These are phyloP conservation scores for Tragelaphus eurycerus DNA, from an alignment of 2,797 vertebrate species.

Conservation along the genomic window DNA sequence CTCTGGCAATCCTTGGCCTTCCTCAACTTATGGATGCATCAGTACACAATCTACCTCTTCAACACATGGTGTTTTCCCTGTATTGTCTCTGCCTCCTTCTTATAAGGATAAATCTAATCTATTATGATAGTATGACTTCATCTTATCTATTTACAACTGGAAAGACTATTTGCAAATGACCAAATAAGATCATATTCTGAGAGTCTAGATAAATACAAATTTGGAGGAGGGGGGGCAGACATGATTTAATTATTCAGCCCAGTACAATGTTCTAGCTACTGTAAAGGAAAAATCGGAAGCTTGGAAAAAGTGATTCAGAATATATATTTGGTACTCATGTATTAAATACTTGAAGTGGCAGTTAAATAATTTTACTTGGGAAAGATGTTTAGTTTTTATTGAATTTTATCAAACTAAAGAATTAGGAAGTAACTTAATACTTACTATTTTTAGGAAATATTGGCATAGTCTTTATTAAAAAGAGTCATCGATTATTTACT, in stretches of 20 bases:
- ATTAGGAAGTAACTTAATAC: neutral
- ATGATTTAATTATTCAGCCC: neutral
- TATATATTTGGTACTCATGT: neutral
- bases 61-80: neutral
- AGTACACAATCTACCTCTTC: accelerated
- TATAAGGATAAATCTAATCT: neutral
- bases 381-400: neutral
- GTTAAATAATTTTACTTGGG: constrained; percentile 2
- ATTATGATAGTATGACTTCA: neutral
- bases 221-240: neutral
- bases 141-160: neutral
- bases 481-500: constrained; percentile 9
- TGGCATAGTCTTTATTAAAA: neutral
- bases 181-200: neutral
- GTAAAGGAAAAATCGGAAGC: neutral
- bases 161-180: neutral
- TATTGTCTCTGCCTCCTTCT: neutral
- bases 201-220: neutral
- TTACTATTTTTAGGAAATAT: neutral
- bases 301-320: neutral
- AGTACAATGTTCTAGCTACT: neutral
- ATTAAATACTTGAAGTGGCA: neutral
- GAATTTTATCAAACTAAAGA: neutral
- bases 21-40: neutral
- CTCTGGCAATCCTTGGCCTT: neutral